A percentile compares a stretch with the other conserved stretches of the same genome.
These are phyloP conservation scores for Noctua comes DNA, from an alignment of 2,888 invertebrate species.

Conservation along the genomic window DNA sequence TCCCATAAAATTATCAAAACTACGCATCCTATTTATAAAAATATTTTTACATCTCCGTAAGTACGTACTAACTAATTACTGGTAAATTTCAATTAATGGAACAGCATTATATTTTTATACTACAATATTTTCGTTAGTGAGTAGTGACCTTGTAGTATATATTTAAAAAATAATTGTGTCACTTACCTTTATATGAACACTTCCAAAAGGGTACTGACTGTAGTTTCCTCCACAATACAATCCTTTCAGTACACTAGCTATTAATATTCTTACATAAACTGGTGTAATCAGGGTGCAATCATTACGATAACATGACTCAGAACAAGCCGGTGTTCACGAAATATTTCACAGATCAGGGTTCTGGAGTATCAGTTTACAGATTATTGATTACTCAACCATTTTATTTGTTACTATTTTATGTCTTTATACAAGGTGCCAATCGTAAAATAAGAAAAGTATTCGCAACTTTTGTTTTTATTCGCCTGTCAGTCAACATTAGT, in stretches of 20 bases:
- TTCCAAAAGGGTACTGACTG: background rate
- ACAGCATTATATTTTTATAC: background rate
- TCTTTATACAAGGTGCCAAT: background rate
- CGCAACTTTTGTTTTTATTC: background rate
- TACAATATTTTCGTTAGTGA: background rate
- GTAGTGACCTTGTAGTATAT: background rate
- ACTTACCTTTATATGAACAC: slow-evolving; percentile 5
- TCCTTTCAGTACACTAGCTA: background rate
- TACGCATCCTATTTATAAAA: background rate
- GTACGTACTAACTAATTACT: background rate
- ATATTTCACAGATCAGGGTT: no score
- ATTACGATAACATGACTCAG: background rate
- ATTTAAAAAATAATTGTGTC: no score
- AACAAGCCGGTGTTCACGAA: background rate
- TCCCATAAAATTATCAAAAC: no score
- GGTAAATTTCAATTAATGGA: background rate
- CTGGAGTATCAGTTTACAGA: background rate
- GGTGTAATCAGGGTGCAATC: background rate
- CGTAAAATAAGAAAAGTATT: background rate
- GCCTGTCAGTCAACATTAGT: no score
- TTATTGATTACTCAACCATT: background rate
- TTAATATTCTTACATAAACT: background rate
- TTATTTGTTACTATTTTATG: background rate
- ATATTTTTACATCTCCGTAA: background rate
- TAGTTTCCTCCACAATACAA: background rate